These are phyloP conservation scores for Bombus pascuorum DNA, from an alignment of 1,140 invertebrate species.

Conservation along the genomic window DNA sequence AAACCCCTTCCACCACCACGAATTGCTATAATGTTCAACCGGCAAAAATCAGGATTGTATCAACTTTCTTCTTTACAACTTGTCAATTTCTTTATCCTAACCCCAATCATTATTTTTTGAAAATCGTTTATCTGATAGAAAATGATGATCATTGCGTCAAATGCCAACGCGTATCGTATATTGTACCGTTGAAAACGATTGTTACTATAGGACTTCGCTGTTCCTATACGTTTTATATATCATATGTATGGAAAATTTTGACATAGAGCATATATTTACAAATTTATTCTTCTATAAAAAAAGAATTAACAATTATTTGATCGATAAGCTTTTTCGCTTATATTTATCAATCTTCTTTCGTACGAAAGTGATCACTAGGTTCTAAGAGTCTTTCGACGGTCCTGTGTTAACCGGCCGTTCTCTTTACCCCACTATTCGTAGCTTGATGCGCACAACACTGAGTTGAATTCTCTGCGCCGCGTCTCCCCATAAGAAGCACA, in stretches of 20 bases:
- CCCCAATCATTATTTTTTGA: too few relatives aligned
- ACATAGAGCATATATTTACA: not conserved
- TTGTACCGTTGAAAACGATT: not conserved
- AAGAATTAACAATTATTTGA: not conserved
- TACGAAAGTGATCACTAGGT: conserved; percentile 27
- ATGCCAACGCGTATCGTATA: not conserved
- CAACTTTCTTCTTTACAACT: conserved; percentile 7
- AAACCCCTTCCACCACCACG: conserved; percentile 51
- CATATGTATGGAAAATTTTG: not conserved
- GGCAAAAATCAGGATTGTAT: conserved; percentile 52
- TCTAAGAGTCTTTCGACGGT: conserved; percentile 4
- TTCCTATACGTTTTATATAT: too few relatives aligned
- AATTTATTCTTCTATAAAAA: too few relatives aligned
- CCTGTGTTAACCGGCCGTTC: conserved; percentile 38
- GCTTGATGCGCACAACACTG: conserved; percentile 65
- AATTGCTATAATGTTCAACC: conserved; percentile 44
- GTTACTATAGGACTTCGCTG: too few relatives aligned
- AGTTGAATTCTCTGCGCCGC: conserved; percentile 70
- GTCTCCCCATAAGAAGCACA: conserved; percentile 62
- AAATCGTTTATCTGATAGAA: not conserved
- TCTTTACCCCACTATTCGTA: conserved; percentile 45
- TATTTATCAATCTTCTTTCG: too few relatives aligned
- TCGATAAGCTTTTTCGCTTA: not conserved
- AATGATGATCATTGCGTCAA: not conserved
- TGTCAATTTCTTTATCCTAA: not conserved